Evolutionary conservation across 2,888 invertebrate genomes (phyloP), one percentile per base, ranked within the genome.

Genomic region (Poecilus cupreus): DNA sequence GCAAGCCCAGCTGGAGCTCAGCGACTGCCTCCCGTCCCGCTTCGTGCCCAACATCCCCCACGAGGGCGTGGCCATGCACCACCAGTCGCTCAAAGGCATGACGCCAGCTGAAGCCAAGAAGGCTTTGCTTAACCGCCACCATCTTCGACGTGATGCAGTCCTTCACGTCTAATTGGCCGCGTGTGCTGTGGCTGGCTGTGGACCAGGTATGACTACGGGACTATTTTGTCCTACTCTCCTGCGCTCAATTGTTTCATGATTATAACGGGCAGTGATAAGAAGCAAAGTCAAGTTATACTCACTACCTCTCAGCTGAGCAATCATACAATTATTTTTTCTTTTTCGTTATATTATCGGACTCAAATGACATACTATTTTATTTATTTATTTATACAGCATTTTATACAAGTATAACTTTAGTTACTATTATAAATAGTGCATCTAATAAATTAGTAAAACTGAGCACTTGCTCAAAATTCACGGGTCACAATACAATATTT

Each of bases 91-190:
- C 84, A 92, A 95, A 77, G 97, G 97, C 82, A 97, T 97, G 92
- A 93, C 95, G 51, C 92, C 96, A 0, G 93, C 94, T 6, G 95
- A 96, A 87, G 96, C 98, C 20, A 97, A 98, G 90, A 96, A 97
- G 88, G 94, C 97, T 6, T 97, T 98, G 88, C 92, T 98, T 76
- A 97, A 97, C 87, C 92, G 97, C 98, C 13, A 97, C 97, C 68
- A 96, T 98, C 86, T 98, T 97, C 88, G 97, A 98, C 88, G 98
- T 98, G 51, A 96, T 96, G 94, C 98, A 98, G 94, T 96, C 97
- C 10, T 98, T 97, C 88, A 97, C 98, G 11, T 97, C 97, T 24
- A 97, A 97, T 89, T 97, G 98, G 96, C 98, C 98, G 26, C 93
- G 97, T 86, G 94, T 95, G 54, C 90, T 98, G 60, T 97, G 98